These are phyloP conservation scores for Pterocles orientalis DNA, from an alignment of 2,113 vertebrate genomes.

Conservation along the genomic window DNA sequence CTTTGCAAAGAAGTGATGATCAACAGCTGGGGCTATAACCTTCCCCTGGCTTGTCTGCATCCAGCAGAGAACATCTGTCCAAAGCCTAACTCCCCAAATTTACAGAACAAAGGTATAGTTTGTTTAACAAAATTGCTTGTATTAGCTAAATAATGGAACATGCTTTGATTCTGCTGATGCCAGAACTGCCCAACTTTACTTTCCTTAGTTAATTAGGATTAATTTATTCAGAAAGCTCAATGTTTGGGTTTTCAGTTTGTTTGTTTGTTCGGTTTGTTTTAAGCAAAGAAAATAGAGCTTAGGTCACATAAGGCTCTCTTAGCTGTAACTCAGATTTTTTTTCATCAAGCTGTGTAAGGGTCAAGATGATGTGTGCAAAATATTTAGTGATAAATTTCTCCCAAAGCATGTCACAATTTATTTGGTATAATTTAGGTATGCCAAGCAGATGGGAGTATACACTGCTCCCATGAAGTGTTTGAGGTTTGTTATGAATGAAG, in stretches of 20 bases:
- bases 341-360: not conserved
- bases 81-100: conserved; percentile 22
- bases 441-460: not conserved
- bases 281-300: not conserved
- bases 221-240: conserved; percentile 36
- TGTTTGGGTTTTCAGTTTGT: not conserved
- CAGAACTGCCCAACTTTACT: not conserved
- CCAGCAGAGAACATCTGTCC: conserved; percentile 60
- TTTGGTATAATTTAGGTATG: not conserved
- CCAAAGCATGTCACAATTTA: not conserved
- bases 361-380: conserved; percentile 18
- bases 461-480: not conserved
- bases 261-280: not conserved
- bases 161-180: conserved; percentile 18
- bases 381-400: conserved; percentile 20
- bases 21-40: conserved; percentile 47
- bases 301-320: not conserved
- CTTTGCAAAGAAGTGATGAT: conserved; percentile 32
- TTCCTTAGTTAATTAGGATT: not conserved
- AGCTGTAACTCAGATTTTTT: not conserved
- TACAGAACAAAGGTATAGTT: conserved; percentile 48
- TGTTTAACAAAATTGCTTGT: conserved; percentile 17
- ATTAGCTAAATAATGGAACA: not conserved
- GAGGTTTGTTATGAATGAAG: too few relatives aligned
- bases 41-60: not conserved